Evolutionary conservation across 2,888 invertebrate genomes (phyloP).

Genomic region (Siphlonurus alternatus): DNA sequence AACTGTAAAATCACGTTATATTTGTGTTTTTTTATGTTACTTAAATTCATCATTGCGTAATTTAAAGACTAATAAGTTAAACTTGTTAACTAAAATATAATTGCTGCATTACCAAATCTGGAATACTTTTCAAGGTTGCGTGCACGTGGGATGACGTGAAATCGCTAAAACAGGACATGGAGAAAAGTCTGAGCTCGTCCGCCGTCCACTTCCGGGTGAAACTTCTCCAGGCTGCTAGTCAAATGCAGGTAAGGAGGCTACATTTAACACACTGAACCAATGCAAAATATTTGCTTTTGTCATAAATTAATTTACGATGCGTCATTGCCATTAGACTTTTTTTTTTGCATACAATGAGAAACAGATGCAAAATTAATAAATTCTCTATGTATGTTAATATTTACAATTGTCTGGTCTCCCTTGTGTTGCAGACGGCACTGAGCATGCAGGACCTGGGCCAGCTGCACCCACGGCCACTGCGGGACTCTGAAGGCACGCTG

Average conservation of each 20-base stretch:
- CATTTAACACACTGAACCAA: too few species aligned
- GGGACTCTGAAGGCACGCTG: constrained; percentile 73
- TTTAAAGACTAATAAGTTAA: neutral
- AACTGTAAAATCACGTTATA: too few species aligned
- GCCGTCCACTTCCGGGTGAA: constrained; percentile 79
- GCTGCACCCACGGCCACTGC: constrained; percentile 77
- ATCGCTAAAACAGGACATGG: constrained; percentile 81
- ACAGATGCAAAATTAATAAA: too few species aligned
- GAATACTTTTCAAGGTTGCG: constrained; percentile 46
- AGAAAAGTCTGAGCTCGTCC: constrained; percentile 78
- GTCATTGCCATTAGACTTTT: neutral
- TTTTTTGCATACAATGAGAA: neutral
- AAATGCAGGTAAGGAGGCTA: constrained; percentile 46
- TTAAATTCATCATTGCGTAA: neutral
- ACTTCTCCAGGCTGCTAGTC: constrained; percentile 76
- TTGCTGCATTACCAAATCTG: constrained; percentile 4
- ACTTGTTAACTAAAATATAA: neutral
- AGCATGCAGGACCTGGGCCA: constrained; percentile 90
- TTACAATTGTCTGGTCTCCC: neutral
- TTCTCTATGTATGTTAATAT: too few species aligned
- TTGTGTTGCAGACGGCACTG: constrained; percentile 49
- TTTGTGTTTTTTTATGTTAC: neutral
- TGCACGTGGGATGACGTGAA: constrained; percentile 97
- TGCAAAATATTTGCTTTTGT: neutral
- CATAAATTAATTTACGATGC: neutral